Evolutionary conservation across 2,113 vertebrate genomes (phyloP).

Genomic region (Motacilla alba): DNA sequence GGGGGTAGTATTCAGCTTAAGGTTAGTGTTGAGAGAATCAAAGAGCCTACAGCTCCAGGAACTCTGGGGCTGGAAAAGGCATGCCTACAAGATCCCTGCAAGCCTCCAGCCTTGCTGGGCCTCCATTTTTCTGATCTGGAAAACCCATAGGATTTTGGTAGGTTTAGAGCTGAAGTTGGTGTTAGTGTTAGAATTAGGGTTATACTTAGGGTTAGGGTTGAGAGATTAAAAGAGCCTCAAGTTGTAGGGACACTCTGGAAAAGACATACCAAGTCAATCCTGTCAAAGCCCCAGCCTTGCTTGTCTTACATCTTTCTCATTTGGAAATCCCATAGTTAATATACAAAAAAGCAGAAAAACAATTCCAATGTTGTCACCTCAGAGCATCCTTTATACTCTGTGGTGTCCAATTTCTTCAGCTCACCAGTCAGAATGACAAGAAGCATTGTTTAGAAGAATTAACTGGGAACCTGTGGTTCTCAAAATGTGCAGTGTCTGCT

Average conservation of each 20-base stretch:
- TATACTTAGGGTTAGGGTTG: background rate
- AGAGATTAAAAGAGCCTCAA: background rate
- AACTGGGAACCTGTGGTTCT: background rate
- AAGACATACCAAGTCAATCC: background rate
- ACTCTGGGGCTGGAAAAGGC: background rate
- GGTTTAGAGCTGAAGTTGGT: background rate
- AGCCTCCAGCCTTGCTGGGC: background rate
- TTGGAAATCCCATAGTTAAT: background rate
- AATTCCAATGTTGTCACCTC: background rate
- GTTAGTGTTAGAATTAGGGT: background rate
- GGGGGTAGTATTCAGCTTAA: background rate
- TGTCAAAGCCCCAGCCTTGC: background rate
- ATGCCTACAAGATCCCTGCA: rapidly evolving
- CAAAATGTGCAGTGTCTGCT: background rate
- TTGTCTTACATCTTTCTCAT: background rate
- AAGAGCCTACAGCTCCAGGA: background rate
- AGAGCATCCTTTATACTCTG: background rate
- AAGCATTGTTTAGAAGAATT: background rate
- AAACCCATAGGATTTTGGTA: background rate
- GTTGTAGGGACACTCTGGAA: background rate
- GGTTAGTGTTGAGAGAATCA: background rate
- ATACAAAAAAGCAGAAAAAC: background rate
- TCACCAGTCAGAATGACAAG: background rate
- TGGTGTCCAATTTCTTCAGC: background rate
- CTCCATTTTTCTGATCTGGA: background rate